phyloP scores from a whole-genome alignment of 2,113 vertebrate species.

The Syngnathus scovelli region DNA sequence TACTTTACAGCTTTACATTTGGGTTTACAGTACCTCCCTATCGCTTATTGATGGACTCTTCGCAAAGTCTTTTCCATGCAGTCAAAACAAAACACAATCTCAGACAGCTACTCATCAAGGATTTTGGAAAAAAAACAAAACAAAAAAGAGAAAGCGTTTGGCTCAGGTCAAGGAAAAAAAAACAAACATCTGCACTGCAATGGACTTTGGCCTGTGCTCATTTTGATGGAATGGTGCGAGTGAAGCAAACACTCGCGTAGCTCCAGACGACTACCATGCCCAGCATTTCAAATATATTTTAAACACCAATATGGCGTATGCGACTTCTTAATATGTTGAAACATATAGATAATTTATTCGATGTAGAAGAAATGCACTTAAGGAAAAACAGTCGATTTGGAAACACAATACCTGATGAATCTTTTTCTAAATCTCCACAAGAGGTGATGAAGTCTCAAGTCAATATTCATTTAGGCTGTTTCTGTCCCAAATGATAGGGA shows the following conservation, averaged over 20 bases:
- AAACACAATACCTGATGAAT: not conserved
- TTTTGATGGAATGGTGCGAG: slow-evolving; percentile 49
- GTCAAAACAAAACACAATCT: slow-evolving; percentile 35
- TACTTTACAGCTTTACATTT: not conserved
- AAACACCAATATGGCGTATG: slow-evolving; percentile 74
- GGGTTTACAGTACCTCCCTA: not conserved
- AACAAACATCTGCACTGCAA: slow-evolving; percentile 26
- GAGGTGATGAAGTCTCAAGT: slow-evolving; percentile 9
- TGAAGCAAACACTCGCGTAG: slow-evolving; percentile 38
- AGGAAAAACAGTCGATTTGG: slow-evolving; percentile 1
- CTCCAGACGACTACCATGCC: slow-evolving; percentile 26
- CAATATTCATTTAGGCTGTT: not conserved
- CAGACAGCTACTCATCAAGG: slow-evolving; percentile 30
- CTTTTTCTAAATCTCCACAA: slow-evolving; percentile 30
- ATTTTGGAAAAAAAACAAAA: slow-evolving; percentile 13
- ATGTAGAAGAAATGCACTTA: slow-evolving; percentile 11
- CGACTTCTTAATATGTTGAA: slow-evolving; percentile 22
- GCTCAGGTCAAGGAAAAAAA: slow-evolving; percentile 34
- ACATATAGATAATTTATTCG: slow-evolving; percentile 8
- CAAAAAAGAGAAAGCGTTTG: slow-evolving; percentile 7
- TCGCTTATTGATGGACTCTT: slow-evolving; percentile 1
- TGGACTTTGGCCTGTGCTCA: slow-evolving; percentile 38
- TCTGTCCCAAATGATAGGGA: not conserved
- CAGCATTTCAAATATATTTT: slow-evolving; percentile 58
- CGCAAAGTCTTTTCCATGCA: slow-evolving; percentile 15